Evolutionary conservation across 2,797 vertebrate genomes (phyloP).

Genomic region (Gastrophryne carolinensis): DNA sequence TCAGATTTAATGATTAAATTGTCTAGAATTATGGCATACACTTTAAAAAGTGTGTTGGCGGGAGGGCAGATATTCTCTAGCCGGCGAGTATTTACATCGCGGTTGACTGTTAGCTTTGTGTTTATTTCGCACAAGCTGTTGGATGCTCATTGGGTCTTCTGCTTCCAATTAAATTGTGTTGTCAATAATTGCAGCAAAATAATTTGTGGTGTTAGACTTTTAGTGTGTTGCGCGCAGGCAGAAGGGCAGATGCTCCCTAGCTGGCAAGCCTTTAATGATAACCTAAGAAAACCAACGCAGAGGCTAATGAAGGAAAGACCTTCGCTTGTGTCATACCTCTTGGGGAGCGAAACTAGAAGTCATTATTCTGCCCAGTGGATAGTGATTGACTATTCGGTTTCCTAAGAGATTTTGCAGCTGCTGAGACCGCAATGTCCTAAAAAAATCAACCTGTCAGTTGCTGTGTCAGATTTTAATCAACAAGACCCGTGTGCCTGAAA

Average conservation of each 20-base stretch:
- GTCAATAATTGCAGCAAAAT: background rate
- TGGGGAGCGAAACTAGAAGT: background rate
- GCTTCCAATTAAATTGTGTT: background rate
- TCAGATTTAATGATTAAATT: too few relatives aligned
- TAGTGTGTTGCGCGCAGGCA: background rate
- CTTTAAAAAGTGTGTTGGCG: background rate
- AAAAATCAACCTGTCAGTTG: background rate
- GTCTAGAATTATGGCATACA: too few relatives aligned
- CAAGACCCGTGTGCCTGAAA: background rate
- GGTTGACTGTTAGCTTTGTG: too few relatives aligned
- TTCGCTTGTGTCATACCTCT: background rate
- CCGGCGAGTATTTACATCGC: too few relatives aligned
- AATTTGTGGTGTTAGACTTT: constrained; percentile 1
- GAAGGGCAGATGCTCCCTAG: background rate
- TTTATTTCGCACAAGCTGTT: background rate
- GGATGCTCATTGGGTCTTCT: background rate
- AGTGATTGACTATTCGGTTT: constrained; percentile 20
- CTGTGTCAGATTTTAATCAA: background rate
- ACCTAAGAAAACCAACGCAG: background rate
- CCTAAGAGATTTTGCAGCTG: constrained; percentile 36
- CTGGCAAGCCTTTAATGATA: background rate
- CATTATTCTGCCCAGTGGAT: constrained; percentile 35
- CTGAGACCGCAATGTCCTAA: background rate
- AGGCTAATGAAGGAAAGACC: constrained; percentile 7
- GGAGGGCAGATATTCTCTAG: background rate